Evolutionary conservation across 2,888 invertebrate genomes (phyloP).

Genomic region (Hydrotaea diabolus): DNA sequence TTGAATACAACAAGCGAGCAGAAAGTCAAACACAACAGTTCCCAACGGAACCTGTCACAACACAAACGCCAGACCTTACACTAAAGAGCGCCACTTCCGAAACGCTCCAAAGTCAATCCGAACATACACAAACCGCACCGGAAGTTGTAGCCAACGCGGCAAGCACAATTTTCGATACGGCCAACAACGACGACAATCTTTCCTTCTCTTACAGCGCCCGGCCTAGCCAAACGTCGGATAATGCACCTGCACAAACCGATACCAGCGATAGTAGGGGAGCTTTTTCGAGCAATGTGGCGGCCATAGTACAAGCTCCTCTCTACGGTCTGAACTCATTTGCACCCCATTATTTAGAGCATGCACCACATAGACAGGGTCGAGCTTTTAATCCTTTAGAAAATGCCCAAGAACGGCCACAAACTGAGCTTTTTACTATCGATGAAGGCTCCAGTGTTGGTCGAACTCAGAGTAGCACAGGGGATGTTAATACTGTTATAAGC

Average conservation of each 20-base stretch:
- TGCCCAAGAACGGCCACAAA: constrained; percentile 39
- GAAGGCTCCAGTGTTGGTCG: constrained; percentile 65
- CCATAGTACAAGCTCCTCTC: constrained; percentile 74
- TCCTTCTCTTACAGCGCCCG: constrained; percentile 14
- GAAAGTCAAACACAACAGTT: too few species aligned
- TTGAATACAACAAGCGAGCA: neutral
- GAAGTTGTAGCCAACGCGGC: constrained; percentile 36
- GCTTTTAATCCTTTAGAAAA: constrained; percentile 25
- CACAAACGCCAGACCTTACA: neutral
- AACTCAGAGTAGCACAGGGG: constrained; percentile 67
- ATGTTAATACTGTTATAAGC: constrained; percentile 15
- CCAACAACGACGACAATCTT: neutral
- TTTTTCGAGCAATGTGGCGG: constrained; percentile 74
- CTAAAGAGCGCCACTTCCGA: neutral
- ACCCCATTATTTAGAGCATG: neutral
- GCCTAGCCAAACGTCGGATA: neutral
- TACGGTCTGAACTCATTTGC: neutral
- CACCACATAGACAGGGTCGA: neutral
- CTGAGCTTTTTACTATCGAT: constrained; percentile 56
- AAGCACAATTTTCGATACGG: neutral
- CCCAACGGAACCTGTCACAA: too few species aligned
- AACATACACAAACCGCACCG: neutral
- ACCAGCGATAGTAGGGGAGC: constrained; percentile 73
- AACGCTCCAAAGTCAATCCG: neutral
- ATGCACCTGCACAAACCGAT: constrained; percentile 44